Base-by-base conservation (phyloP, 2,113 vertebrate genomes). In the Prietella phreatophila region DNA sequence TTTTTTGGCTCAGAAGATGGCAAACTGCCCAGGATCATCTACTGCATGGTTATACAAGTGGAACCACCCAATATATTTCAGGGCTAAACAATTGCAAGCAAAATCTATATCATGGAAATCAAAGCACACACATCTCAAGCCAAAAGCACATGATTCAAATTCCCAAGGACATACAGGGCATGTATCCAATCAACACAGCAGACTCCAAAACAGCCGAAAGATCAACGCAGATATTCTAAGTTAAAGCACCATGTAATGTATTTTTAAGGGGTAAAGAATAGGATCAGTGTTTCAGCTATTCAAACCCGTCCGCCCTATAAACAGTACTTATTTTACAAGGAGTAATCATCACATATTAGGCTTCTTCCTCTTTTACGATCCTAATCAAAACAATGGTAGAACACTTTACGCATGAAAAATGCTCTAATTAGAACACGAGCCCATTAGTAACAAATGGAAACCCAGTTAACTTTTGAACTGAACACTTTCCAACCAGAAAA, bases 61-160 rank as follows among this genome's bases (percentile, higher is more conserved):
- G 67, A 84, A 47, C 65, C 47, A 69, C 82, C 58, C 82, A 87
- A 87, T 65, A 82, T 73, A 89, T 87, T 39, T 75, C 86, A 83
- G 20, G 36, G 33, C 75, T 56, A 88, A 90, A 90, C 67, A 86
- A 75, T 30, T 81, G 67, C 3, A 11, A 82, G 67, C 83, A 90
- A 67, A 85, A 67, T 47, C 60, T 84, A 55, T 84, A 87, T 55
- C 87, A 86, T 86, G 84, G 85, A 86, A 86, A 86, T 85, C 89
- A 76, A 87, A 82, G 33, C 30, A 69, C 42, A 58, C 83, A 80
- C 22, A 65, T 80, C 78, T 58, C 22, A 17, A 61, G 82, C 56
- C 87, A 88, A 79, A 47, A 47, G 30, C 6, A 50, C 71, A 79
- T 65, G 87, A 84, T 79, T 88, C 20, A 78, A 88, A 88, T 88